Base-by-base conservation (phyloP, 2,888 invertebrate genomes). In the Pterobdella sp. region DNA sequence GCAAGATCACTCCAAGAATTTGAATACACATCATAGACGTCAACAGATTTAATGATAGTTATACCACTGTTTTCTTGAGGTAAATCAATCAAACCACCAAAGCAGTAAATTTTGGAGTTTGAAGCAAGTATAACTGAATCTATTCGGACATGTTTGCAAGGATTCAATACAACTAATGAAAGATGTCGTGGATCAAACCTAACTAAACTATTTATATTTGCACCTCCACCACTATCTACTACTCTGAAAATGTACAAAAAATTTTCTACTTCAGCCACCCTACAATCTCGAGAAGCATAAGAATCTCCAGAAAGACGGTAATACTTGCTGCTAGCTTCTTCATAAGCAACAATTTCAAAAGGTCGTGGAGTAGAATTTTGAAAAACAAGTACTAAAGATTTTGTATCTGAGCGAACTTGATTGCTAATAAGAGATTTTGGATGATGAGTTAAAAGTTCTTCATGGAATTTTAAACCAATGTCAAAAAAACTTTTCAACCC, bases 161-260 rank as follows among this genome's bases (percentile, higher is more conserved):
- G 82, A 31, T 79, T 78, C 69, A 83, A 76, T 73, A 81, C 81
- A 70, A 81, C 81, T 36, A 81, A 80, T 36, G 78, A 75, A 60
- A 82, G 76, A 76, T 83, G 83, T 14, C 82, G 78, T 0, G 82
- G 81, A 76, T 83, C 83, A 77, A 83, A 83, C 34, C 83, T 77
- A 73, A 81, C 80, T 63, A 82, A 76, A 0, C 81, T 81, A 75
- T 80, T 81, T 80, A 82, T 81, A 14, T 82, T 76, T 2, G 82
- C 80, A n/a, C 83, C 83, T 0, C 83, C 83, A 1, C 82, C 83
- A 76, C 81, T 81, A 76, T 83, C 83, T 1, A 83, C 81, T n/a
- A 82, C 81, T 1, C 82, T 77, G 75, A 82, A 82, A 22, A 82
- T 80, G 75, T 81, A 83, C 26, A 80, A 78, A 76, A 82, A 82